Base-by-base conservation (phyloP, 1,140 invertebrate species). In the Acromyrmex echinatior region DNA sequence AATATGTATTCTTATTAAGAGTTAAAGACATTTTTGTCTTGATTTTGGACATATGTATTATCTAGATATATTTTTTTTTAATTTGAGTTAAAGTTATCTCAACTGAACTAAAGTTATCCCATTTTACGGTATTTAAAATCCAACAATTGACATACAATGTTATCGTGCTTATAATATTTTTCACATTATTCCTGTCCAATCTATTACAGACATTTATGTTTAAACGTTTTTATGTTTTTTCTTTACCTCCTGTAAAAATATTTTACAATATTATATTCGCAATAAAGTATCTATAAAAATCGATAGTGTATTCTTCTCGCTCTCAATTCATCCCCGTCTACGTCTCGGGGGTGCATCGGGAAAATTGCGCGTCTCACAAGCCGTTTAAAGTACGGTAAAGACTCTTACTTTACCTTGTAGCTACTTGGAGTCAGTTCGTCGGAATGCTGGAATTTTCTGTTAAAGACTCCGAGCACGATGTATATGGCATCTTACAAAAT, bases 401-500 rank as follows among this genome's bases (percentile, higher is more conserved):
- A 16, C 49, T 51, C 49, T 49, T 82, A 73, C 14, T 74, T 31
- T 60, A 25, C 35, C 16, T 51, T n/a, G n/a, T 45, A 49, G 25
- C n/a, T 1, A 14, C 5, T 60, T 18, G 31, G 6, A 21, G 65
- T 70, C 12, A 6, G 14, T 56, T 5, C n/a, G n/a, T 10, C 10
- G 10, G 31, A 25, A 12, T 31, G 51, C 51, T 12, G 56, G 28
- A 66, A 68, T 80, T 80, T 82, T 82, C 53, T 51, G 35, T 60
- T 63, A 53, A 35, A 77, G 66, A 35, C 28, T 77, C 39, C 14
- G 25, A 63, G 18, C 4, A 28, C 21, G 7, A 16, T 4, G 25
- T 28, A 35, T 10, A 35, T 25, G 12, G 14, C 21, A 14, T 73
- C 58, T 53, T 65, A 71, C 78, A 49, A 73, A 82, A 87, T 73